Evolutionary conservation across 2,113 vertebrate genomes (phyloP), one percentile per base, ranked within the genome.

Genomic region (Pangasianodon gigas): DNA sequence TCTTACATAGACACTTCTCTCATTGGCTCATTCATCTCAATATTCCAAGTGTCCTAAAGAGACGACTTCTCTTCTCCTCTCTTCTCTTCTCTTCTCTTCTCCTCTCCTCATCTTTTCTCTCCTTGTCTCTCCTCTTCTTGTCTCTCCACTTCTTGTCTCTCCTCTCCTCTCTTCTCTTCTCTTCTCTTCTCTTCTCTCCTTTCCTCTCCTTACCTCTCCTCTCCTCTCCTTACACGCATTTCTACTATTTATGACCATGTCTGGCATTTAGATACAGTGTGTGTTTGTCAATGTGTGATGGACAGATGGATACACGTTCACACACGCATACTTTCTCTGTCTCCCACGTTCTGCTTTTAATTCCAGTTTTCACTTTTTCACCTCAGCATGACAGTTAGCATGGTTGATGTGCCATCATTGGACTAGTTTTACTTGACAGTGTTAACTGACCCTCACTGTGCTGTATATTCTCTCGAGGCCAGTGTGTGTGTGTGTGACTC

Each of bases 1-100:
- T 5, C 94, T 92, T 90, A 94, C 77, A 54, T 4, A 94, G 92
- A 93, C 95, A 94, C 93, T 92, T 91, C 94, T 95, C 92, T 94
- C 90, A 90, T 37, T 93, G 93, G 91, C 92, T 93, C 90, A 94
- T 95, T 94, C 94, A 92, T 94, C 93, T 93, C 90, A 90, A 90
- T 94, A 92, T 92, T 77, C 51, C 41, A 90, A 71, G 71, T 67
- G 41, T 83, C 84, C 21, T 10, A 6, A 79, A 26, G 3, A 48
- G 67, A 56, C 87, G 89, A 60, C 37, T 91, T 90, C 7, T 67
- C 29, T 24, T 14, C 29, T 67, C 62, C 82, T 83, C 69, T 85
- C 88, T 19, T 82, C 67, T 85, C 88, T 91, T 87, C 74, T 52
- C 80, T 19, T 82, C 56, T 56, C 74, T 44, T 79, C 79, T 87